phyloP scores from a whole-genome alignment of 2,113 vertebrate genomes.

The Lonchura striata region DNA sequence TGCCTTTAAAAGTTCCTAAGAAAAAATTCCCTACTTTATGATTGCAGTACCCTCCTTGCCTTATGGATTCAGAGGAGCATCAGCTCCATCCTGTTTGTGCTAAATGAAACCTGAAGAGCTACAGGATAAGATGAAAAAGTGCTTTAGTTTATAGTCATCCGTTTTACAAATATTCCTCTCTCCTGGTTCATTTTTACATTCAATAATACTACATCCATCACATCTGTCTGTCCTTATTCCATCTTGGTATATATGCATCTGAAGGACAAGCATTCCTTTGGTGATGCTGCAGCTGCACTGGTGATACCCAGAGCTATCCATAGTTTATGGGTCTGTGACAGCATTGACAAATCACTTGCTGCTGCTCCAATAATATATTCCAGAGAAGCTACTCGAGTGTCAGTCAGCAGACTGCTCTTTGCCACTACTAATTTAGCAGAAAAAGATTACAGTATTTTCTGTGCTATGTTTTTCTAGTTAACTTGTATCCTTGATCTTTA shows the following conservation, averaged over 20 bases:
- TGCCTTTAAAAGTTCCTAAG: background rate
- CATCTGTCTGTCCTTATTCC: background rate
- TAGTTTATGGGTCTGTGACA: background rate
- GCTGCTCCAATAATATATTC: background rate
- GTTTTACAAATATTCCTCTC: background rate
- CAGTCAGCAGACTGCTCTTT: background rate
- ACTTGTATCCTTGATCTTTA: background rate
- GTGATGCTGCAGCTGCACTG: background rate
- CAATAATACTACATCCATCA: background rate
- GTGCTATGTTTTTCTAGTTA: background rate
- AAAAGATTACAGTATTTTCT: background rate
- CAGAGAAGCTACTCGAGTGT: background rate
- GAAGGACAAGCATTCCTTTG: background rate
- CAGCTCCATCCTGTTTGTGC: background rate
- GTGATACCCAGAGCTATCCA: background rate
- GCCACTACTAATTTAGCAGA: background rate
- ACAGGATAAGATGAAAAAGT: background rate
- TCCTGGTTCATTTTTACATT: background rate
- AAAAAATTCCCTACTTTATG: background rate
- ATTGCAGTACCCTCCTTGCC: background rate
- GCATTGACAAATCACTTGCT: background rate
- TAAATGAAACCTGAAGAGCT: background rate
- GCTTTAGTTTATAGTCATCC: background rate
- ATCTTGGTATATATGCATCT: background rate
- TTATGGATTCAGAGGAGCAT: background rate